These are phyloP conservation scores for Chaetodon auriga DNA, from an alignment of 2,113 vertebrate genomes.

Conservation along the genomic window DNA sequence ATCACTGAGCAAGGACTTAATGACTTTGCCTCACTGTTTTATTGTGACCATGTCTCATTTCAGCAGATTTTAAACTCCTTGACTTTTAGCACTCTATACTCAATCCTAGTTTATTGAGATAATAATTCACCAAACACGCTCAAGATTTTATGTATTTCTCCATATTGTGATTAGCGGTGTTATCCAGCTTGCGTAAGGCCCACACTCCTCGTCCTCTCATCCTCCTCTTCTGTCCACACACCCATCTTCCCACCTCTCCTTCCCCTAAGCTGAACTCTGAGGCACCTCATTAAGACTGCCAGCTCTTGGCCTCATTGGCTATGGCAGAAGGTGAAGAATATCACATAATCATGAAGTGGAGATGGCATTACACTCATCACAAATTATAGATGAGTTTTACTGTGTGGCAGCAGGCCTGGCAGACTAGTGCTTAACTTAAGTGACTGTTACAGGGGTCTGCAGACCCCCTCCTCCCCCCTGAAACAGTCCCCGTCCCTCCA, in stretches of 20 bases:
- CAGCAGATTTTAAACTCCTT: conserved; percentile 22
- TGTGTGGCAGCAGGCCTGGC: conserved; percentile 62
- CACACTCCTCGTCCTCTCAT: not conserved
- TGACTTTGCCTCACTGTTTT: conserved; percentile 55
- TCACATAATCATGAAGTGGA: conserved; percentile 86
- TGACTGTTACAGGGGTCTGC: conserved; percentile 78
- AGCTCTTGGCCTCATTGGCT: conserved; percentile 78
- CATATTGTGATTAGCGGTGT: conserved; percentile 10
- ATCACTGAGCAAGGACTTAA: conserved; percentile 60
- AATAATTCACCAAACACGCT: not conserved
- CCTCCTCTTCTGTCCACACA: conserved; percentile 25
- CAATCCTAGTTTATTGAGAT: not conserved
- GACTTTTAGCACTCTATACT: not conserved
- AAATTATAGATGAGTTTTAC: conserved; percentile 87
- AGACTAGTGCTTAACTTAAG: conserved; percentile 72
- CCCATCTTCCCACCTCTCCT: conserved; percentile 47
- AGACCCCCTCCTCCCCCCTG: conserved; percentile 33
- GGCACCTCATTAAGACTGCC: conserved; percentile 81
- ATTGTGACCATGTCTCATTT: conserved; percentile 54
- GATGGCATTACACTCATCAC: conserved; percentile 86
- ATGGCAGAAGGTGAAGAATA: conserved; percentile 84
- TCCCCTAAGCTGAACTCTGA: conserved; percentile 74
- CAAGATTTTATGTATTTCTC: not conserved
- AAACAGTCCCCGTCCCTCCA: conserved; percentile 12
- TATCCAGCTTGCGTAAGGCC: conserved; percentile 3